phyloP scores from a whole-genome alignment of 2,888 invertebrate species.

The Tipula lateralis region DNA sequence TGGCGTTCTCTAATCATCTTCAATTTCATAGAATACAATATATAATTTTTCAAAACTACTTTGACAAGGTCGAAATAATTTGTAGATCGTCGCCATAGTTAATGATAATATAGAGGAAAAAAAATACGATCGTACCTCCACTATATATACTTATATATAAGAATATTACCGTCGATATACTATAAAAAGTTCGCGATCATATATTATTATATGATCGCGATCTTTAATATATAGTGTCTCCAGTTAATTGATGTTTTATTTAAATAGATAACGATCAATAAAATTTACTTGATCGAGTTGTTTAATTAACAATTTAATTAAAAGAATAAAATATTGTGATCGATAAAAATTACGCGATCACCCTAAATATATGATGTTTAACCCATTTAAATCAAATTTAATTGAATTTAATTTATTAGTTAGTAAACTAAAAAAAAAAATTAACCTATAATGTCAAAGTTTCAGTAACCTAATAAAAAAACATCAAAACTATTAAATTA shows the following conservation, averaged over 20 bases:
- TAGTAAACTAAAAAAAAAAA: not conserved
- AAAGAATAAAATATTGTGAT: not conserved
- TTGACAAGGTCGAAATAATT: slow-evolving; percentile 24
- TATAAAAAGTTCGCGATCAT: not conserved
- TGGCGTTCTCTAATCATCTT: slow-evolving; percentile 15
- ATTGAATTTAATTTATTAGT: slow-evolving; percentile 11
- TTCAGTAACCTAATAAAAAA: slow-evolving; percentile 25
- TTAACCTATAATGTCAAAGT: slow-evolving; percentile 30
- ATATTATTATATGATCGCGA: not conserved
- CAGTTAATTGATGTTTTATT: not conserved
- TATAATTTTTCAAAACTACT: slow-evolving; percentile 2
- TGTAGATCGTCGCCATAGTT: slow-evolving; percentile 24
- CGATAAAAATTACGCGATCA: not conserved
- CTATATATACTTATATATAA: not conserved
- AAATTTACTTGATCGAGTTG: slow-evolving; percentile 16
- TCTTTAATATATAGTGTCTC: not conserved
- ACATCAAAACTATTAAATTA: slow-evolving; percentile 21
- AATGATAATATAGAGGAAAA: not conserved
- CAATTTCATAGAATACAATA: not conserved
- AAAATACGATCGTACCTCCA: not conserved
- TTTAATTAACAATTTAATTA: slow-evolving; percentile 19
- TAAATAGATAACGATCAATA: slow-evolving; percentile 13
- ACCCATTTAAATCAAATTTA: slow-evolving; percentile 24
- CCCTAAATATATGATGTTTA: not conserved
- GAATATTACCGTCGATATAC: slow-evolving; percentile 11